Base-by-base conservation (phyloP, 53 echinoderm and acorn worm genomes). In the Paracentrotus lividus region DNA sequence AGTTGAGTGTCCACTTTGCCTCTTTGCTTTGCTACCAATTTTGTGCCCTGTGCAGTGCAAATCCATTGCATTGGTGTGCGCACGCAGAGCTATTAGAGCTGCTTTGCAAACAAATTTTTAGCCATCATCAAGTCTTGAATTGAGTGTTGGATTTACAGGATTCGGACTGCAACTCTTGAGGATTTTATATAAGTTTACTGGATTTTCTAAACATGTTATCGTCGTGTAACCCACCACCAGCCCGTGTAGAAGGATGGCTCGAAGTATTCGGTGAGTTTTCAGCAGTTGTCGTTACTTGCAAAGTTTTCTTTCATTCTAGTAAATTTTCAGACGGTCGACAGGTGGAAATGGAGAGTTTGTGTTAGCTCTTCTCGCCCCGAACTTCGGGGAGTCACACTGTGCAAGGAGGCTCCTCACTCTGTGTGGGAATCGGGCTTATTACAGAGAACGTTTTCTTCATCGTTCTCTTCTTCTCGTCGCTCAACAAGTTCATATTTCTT, bases 241-340 rank as follows among this genome's bases (percentile, higher is more conserved):
- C 85, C 15, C 47, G 85, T 31, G 85, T 85, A 14, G 85, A 85
- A 49, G 85, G 85, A 49, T 85, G 85, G 85, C 85, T 85, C n/a
- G 85, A 85, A 85, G 85, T 85, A 49, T 85, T 85, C 49, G 85
- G 85, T 85, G 31, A 85, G 85, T 85, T 85, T 47, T 47, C 49
- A 49, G 12, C 5, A n/a, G 12, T 26, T 45, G 47, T 85, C 51
- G 21, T 85, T 15, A 85, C 85, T 51, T 49, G 8, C 3, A 29
- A 31, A 15, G 15, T 47, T 14, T 29, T 31, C 26, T 57, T 57
- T 18, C 13, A 23, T 24, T 43, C 24, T 81, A 20, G 8, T 20
- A 18, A 47, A 21, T 42, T 6, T 31, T 43, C 24, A 45, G 76
- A 76, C 76, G 16, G 76, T 76, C 24, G 85, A 47, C n/a, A 49